These are phyloP conservation scores for Agriopis leucophaearia DNA, from an alignment of 2,888 invertebrate genomes.

Conservation along the genomic window DNA sequence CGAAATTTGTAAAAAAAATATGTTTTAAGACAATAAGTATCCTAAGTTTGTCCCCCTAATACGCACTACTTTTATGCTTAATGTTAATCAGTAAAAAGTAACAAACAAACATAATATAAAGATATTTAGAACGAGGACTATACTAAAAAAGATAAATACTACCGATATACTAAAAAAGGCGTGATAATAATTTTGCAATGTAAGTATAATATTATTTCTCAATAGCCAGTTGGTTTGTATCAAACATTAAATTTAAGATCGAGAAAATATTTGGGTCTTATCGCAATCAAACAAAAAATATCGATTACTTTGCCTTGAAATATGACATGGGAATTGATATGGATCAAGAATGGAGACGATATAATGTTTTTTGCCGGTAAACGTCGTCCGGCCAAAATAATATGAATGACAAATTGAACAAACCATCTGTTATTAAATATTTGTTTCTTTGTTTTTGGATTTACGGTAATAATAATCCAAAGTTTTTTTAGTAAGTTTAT, in stretches of 20 bases:
- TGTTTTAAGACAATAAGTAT: no score
- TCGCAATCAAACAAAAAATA: conserved; percentile 51
- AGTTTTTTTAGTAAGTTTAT: no score
- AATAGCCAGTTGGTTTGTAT: conserved; percentile 2
- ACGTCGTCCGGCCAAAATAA: not conserved
- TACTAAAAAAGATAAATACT: no score
- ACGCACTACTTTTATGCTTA: no score
- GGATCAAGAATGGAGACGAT: conserved; percentile 43
- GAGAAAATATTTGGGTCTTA: conserved; percentile 37
- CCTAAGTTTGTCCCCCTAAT: no score
- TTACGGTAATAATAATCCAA: no score
- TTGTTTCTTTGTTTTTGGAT: not conserved
- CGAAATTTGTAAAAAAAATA: no score
- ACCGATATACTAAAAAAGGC: no score
- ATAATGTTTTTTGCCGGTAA: conserved; percentile 10
- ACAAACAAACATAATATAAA: no score
- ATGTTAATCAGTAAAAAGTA: no score
- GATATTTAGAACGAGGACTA: no score
- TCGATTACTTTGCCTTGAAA: conserved; percentile 47
- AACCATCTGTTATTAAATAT: not conserved
- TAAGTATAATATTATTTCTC: conserved; percentile 3
- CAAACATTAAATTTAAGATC: conserved; percentile 26
- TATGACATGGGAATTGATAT: conserved; percentile 49
- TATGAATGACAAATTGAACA: not conserved
- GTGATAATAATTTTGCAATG: not conserved